Conservation (phyloP, 2,797 vertebrate genomes). For the Naso thynnoides region DNA sequence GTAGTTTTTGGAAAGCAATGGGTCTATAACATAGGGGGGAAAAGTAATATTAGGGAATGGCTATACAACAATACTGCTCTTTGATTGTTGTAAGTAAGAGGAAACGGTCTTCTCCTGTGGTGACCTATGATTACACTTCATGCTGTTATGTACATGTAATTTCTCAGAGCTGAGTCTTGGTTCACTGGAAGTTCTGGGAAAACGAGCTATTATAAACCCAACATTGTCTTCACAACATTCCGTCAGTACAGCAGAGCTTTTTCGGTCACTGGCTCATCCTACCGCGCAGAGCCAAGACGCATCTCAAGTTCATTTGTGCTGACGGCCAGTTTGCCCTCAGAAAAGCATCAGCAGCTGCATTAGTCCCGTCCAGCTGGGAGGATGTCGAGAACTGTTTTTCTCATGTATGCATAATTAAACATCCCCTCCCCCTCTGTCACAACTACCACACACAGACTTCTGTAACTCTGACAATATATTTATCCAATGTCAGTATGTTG, state of each 20-base stretch:
- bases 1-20: too few species aligned
- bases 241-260: slow-evolving; percentile 19
- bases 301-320: slow-evolving; percentile 53
- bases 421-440: background rate
- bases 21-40: too few species aligned
- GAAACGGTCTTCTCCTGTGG: background rate
- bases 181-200: background rate
- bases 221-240: background rate
- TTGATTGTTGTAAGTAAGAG: too few species aligned
- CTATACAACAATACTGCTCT: too few species aligned
- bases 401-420: slow-evolving; percentile 66
- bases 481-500: background rate
- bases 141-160: background rate
- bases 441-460: slow-evolving; percentile 16
- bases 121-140: background rate
- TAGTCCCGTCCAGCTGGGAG: slow-evolving; percentile 59
- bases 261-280: slow-evolving; percentile 38
- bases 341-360: slow-evolving; percentile 56
- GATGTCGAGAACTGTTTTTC: slow-evolving; percentile 59
- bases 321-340: slow-evolving; percentile 37
- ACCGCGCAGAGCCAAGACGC: slow-evolving; percentile 31
- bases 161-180: slow-evolving; percentile 2
- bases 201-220: background rate
- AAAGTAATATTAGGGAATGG: too few species aligned
- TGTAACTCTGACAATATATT: slow-evolving; percentile 9